phyloP scores from a whole-genome alignment of 2,888 invertebrate genomes.

The Bhutanitis thaidina region DNA sequence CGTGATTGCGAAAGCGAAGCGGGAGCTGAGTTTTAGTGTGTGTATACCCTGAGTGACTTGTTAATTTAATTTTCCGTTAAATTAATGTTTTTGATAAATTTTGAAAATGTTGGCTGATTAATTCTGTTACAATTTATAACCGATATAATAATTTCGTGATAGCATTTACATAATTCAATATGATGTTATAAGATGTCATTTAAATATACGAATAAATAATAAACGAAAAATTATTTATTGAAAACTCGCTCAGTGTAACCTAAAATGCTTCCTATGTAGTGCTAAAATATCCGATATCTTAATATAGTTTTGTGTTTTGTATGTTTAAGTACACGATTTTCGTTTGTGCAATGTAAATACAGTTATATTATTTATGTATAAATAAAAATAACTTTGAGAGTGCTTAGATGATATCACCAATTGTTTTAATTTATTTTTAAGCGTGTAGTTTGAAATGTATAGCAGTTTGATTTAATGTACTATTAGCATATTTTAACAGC shows the following conservation, averaged over 20 bases:
- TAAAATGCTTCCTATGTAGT: slow-evolving; percentile 54
- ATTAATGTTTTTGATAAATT: too few species aligned
- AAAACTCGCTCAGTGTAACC: slow-evolving; percentile 31
- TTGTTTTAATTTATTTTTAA: slow-evolving; percentile 2
- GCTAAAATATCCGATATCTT: slow-evolving; percentile 39
- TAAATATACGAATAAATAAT: too few species aligned
- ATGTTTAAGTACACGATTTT: slow-evolving; percentile 33
- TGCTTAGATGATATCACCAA: slow-evolving; percentile 12
- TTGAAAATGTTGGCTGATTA: too few species aligned
- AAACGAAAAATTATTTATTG: slow-evolving; percentile 2
- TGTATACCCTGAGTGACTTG: too few species aligned
- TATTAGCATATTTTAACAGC: not conserved
- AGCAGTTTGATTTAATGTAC: slow-evolving; percentile 4
- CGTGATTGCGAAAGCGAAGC: too few species aligned
- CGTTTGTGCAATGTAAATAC: slow-evolving; percentile 59
- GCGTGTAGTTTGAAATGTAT: slow-evolving; percentile 6
- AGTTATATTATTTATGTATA: slow-evolving; percentile 14
- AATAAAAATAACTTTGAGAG: slow-evolving; percentile 5
- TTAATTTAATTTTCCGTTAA: too few species aligned
- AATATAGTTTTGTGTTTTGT: slow-evolving; percentile 22
- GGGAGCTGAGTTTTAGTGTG: too few species aligned
- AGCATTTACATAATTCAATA: too few species aligned
- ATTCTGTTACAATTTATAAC: too few species aligned
- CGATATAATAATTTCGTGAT: too few species aligned
- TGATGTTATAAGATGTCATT: too few species aligned